Conservation (phyloP, 2,888 invertebrate genomes). For the Muschampia plurimacula region DNA sequence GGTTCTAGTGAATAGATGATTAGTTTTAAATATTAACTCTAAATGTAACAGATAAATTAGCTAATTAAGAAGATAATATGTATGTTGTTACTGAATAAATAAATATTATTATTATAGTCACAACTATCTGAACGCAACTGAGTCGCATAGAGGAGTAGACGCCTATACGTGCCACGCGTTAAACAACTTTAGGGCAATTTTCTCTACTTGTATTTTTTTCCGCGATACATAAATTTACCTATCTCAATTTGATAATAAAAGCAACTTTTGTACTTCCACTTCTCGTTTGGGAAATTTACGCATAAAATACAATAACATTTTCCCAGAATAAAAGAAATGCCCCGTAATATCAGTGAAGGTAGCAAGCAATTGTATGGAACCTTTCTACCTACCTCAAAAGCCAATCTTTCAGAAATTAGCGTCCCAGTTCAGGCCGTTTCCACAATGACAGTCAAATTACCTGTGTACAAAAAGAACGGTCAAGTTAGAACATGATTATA, state of each 20-base stretch:
- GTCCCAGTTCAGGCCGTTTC: neutral
- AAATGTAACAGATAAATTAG: no score
- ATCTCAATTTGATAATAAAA: neutral
- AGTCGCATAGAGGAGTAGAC: no score
- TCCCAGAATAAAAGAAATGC: neutral
- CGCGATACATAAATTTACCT: neutral
- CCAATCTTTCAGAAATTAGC: slow-evolving; percentile 13
- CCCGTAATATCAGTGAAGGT: neutral
- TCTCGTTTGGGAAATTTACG: neutral
- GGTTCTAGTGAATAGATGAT: no score
- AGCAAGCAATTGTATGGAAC: slow-evolving; percentile 2
- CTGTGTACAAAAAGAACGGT: slow-evolving; percentile 24
- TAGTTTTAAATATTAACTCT: no score
- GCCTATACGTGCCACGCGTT: no score
- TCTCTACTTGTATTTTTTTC: no score
- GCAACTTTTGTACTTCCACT: neutral
- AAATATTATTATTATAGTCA: no score
- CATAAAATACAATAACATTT: neutral
- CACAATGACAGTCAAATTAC: slow-evolving; percentile 30
- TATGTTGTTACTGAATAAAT: no score
- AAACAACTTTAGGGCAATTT: no score
- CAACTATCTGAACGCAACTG: no score
- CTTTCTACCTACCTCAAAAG: slow-evolving; percentile 3
- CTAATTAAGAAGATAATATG: no score
- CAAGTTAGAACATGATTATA: neutral